Base-by-base conservation (phyloP, 2,888 invertebrate genomes). In the Globia sparganii region DNA sequence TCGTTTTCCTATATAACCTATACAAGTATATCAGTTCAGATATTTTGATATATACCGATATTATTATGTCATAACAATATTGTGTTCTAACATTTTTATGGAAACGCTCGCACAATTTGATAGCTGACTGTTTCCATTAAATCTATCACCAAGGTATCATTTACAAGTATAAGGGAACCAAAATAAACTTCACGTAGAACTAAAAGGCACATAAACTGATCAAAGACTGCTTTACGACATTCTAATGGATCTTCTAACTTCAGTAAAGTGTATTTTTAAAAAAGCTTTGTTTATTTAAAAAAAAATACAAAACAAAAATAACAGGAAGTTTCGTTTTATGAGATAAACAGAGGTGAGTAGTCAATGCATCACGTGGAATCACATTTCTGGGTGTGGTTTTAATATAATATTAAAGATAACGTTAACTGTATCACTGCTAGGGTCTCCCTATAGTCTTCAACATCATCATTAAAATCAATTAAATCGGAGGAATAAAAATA, bases 161-260 rank as follows among this genome's bases (percentile, higher is more conserved):
- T 77, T 65, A 58, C 43, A 75, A 58, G 28, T 72, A 40, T 65
- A 72, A 85, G 64, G 69, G 31, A 75, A 72, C 73, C 28, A 73
- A 86, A 87, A 84, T 87, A 88, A 84, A 87, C 75, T 78, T 80
- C 65, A 82, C 70, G 65, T 78, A 40, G 37, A 77, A 79, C 78
- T 73, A 87, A 85, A 85, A 81, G 56, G 77, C 68, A 66, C 87
- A 78, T 83, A 79, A 86, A 86, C 76, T 78, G 86, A 83, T 83
- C 86, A 87, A 87, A 88, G 84, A 61, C 31, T 65, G 40, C 78
- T 86, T 88, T 86, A 87, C 80, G 80, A 83, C 73, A 80, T 67
- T 82, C 69, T 82, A 85, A 88, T 86, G 78, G 80, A 72, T 86
- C 72, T 77, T 76, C 59, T 61, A 78, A 83, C 77, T 77, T 78